Evolutionary conservation across 2,888 invertebrate genomes (phyloP).

Genomic region (Dichetophora obliterata): DNA sequence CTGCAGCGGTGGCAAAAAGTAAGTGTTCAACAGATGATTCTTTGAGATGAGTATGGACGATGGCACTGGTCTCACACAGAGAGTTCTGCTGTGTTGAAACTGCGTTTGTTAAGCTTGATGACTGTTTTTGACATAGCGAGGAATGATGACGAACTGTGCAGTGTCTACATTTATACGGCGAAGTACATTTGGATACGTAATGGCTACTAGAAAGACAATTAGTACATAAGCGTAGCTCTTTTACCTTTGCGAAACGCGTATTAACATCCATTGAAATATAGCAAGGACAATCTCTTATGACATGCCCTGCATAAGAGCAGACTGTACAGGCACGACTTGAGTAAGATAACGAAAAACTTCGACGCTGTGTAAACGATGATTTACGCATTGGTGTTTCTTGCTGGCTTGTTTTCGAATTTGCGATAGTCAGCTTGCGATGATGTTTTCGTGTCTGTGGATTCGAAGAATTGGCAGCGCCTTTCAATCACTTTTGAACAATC

Average conservation of each 20-base stretch:
- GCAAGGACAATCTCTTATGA: no score
- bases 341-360: background rate
- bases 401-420: background rate
- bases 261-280: background rate
- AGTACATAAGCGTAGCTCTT: background rate
- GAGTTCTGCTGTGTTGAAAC: background rate
- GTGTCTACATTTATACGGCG: background rate
- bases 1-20: slow-evolving; percentile 44
- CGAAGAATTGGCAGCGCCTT: background rate
- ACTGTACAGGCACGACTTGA: background rate
- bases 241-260: background rate
- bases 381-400: background rate
- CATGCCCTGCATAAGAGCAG: background rate
- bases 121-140: background rate
- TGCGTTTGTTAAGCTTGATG: background rate
- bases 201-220: background rate
- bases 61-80: background rate
- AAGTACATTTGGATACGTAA: background rate
- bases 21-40: slow-evolving; percentile 31
- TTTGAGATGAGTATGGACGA: slow-evolving; percentile 35
- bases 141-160: background rate
- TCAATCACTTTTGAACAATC: background rate
- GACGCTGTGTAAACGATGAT: no score
- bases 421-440: background rate
- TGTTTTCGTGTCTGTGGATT: background rate